A percentile compares a stretch with the other conserved stretches of the same genome.
Evolutionary conservation across 2,888 invertebrate genomes (phyloP).

Genomic region (Cryptophagus acutangulus): DNA sequence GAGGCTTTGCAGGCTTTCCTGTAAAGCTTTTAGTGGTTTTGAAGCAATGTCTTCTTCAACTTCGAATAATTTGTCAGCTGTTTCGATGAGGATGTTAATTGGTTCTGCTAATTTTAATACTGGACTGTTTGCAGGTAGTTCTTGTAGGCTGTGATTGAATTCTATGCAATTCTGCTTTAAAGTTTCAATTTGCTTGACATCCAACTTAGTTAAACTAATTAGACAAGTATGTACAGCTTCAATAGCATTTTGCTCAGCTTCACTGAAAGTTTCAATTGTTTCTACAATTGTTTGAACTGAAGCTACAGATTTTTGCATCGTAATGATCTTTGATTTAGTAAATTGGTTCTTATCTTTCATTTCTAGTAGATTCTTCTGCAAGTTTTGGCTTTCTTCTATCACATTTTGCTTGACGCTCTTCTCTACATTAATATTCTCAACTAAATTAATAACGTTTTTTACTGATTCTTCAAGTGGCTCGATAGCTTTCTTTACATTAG

Average conservation of each 20-base stretch:
- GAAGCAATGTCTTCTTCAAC: slow-evolving; percentile 21
- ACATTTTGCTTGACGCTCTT: slow-evolving; percentile 26
- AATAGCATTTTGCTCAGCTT: slow-evolving; percentile 6
- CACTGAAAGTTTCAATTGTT: background rate
- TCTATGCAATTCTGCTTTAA: slow-evolving; percentile 2
- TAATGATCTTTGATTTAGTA: background rate
- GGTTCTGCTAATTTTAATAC: slow-evolving; percentile 20
- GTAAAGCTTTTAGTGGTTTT: slow-evolving; percentile 32
- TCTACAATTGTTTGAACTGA: background rate
- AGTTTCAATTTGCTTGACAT: slow-evolving; percentile 8
- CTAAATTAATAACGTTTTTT: slow-evolving; percentile 44
- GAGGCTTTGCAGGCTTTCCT: slow-evolving; percentile 37
- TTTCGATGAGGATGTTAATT: slow-evolving; percentile 20
- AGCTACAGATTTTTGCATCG: slow-evolving; percentile 1
- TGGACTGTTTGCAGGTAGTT: slow-evolving; percentile 18
- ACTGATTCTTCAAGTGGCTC: slow-evolving; percentile 43
- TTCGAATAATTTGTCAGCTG: slow-evolving; percentile 21
- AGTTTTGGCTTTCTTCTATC: slow-evolving; percentile 16
- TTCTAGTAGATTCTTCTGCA: slow-evolving; percentile 15
- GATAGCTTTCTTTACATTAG: slow-evolving; percentile 37
- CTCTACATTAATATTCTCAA: slow-evolving; percentile 38
- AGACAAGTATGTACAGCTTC: slow-evolving; percentile 13
- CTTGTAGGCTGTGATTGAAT: slow-evolving; percentile 10
- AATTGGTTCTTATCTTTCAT: slow-evolving; percentile 17
- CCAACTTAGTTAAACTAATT: slow-evolving; percentile 13